Conservation (phyloP, 2,113 vertebrate genomes). For the human (Homo sapiens) region DNA sequence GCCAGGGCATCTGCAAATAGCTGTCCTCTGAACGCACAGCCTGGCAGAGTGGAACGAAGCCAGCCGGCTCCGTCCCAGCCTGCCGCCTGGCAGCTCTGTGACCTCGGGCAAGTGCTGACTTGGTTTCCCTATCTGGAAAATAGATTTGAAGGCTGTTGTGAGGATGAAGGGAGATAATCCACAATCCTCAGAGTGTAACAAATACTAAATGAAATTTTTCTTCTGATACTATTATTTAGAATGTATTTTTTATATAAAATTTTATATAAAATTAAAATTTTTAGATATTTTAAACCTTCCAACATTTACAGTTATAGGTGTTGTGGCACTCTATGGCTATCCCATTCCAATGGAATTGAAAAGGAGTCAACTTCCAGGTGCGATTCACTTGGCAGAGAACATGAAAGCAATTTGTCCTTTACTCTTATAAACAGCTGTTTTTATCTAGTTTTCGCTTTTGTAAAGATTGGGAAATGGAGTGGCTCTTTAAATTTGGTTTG, state of each 20-base stretch:
- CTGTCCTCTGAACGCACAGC: not conserved
- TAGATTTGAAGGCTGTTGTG: not conserved
- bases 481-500: not conserved
- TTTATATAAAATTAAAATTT: too few species aligned
- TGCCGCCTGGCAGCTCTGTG: not conserved
- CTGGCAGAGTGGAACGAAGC: rapidly evolving
- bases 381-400: not conserved
- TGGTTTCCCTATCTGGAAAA: not conserved
- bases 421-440: not conserved
- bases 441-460: constrained; percentile 2
- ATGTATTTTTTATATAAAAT: not conserved
- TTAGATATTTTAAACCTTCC: not conserved
- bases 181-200: not conserved
- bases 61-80: not conserved
- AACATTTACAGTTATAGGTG: rapidly evolving
- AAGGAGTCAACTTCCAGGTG: not conserved
- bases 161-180: not conserved
- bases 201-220: not conserved
- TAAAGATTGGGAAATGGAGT: not conserved
- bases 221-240: not conserved
- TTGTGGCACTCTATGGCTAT: not conserved
- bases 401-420: not conserved
- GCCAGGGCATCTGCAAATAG: not conserved
- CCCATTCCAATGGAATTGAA: not conserved
- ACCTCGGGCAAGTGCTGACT: not conserved